phyloP scores from a whole-genome alignment of 2,113 vertebrate genomes.

The Struthidea cinerea region DNA sequence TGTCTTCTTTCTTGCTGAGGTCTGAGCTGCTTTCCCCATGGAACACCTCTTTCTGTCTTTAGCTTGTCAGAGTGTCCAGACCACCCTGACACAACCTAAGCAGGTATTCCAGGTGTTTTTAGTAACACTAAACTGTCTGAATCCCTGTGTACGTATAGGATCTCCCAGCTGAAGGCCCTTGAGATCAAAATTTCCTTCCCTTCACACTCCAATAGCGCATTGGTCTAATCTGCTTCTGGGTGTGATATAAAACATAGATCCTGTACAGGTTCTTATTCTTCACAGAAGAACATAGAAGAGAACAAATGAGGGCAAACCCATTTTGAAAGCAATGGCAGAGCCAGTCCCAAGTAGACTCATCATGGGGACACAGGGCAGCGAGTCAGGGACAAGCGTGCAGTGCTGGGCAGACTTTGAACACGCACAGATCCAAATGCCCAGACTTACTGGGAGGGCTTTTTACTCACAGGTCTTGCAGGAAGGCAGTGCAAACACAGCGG shows the following conservation, averaged over 20 bases:
- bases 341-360: not conserved
- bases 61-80: not conserved
- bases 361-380: accelerated
- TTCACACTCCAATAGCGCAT: not conserved
- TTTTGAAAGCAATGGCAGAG: not conserved
- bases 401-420: not conserved
- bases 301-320: not conserved
- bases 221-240: not conserved
- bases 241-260: not conserved
- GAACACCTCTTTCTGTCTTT: not conserved
- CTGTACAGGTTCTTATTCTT: not conserved
- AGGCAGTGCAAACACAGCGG: not conserved
- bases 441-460: not conserved
- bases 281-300: not conserved
- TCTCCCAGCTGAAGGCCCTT: not conserved
- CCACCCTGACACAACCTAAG: not conserved
- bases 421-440: not conserved
- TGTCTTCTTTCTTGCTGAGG: not conserved
- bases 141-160: accelerated
- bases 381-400: not conserved
- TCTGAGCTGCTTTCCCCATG: not conserved
- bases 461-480: not conserved
- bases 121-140: not conserved
- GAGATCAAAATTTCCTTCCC: not conserved
- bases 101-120: not conserved